Evolutionary conservation across 2,113 vertebrate species (phyloP).

Genomic region (Eurystomus gularis): DNA sequence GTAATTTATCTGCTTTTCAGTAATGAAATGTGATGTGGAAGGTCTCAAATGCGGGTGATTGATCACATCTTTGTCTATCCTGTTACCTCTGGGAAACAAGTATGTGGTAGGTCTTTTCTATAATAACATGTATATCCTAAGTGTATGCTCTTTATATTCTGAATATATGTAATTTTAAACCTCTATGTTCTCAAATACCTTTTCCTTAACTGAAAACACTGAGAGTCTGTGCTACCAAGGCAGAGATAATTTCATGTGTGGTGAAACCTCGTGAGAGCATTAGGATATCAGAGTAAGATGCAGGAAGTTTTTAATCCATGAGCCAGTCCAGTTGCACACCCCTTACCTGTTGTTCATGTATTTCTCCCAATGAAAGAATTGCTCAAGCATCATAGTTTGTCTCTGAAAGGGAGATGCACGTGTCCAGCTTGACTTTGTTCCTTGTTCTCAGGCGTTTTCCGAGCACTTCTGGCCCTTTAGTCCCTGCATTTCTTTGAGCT

Average conservation of each 20-base stretch:
- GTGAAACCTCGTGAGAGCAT: not conserved
- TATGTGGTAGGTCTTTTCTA: not conserved
- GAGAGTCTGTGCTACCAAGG: not conserved
- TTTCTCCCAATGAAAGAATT: not conserved
- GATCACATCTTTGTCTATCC: not conserved
- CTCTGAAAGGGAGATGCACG: not conserved
- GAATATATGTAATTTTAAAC: not conserved
- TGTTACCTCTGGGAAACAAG: not conserved
- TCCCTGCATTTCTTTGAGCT: not conserved
- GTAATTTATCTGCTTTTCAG: not conserved
- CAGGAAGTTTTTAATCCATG: not conserved
- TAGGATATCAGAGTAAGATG: not conserved
- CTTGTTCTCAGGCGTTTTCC: not conserved
- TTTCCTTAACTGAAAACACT: not conserved
- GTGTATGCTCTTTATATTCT: not conserved
- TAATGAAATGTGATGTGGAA: not conserved
- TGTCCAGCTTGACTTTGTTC: not conserved
- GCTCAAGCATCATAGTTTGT: rapidly evolving
- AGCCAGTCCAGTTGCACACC: not conserved
- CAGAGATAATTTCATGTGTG: not conserved
- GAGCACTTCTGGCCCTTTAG: not conserved
- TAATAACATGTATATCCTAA: not conserved
- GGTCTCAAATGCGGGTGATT: not conserved
- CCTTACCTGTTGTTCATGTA: rapidly evolving
- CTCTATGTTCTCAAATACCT: not conserved